Percentiles rank a stretch among this genome's conserved stretches.
Conservation (phyloP, 2,797 vertebrate genomes). For the Aplochiton taeniatus region DNA sequence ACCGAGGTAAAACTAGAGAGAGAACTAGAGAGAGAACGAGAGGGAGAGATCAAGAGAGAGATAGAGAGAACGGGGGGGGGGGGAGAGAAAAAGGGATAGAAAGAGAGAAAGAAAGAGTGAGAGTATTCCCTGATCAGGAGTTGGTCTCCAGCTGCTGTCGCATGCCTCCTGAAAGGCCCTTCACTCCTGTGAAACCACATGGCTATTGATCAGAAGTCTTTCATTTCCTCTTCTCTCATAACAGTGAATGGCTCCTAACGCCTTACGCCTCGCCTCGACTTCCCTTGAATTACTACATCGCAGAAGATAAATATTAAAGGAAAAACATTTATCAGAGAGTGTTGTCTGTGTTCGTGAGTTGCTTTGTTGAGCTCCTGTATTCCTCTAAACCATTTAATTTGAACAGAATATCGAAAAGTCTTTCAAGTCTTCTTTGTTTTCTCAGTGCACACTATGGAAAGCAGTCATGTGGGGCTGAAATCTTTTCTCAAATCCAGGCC, state of each 20-base stretch:
- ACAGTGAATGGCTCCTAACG: conserved; percentile 58
- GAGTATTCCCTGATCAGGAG: not conserved
- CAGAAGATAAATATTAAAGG: conserved; percentile 34
- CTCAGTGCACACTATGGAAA: no score
- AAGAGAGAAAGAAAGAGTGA: no score
- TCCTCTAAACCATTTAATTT: no score
- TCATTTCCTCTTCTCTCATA: conserved; percentile 69
- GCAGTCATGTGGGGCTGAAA: no score
- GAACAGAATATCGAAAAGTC: no score
- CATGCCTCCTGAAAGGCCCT: conserved; percentile 53
- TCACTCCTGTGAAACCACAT: conserved; percentile 73
- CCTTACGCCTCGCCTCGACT: conserved; percentile 48
- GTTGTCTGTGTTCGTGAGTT: conserved; percentile 48
- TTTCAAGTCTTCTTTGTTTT: no score
- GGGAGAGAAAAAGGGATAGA: no score
- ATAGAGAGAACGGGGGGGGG: no score
- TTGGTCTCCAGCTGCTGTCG: not conserved
- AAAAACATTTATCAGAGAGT: conserved; percentile 55
- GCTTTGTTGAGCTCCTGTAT: not conserved
- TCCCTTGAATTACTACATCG: conserved; percentile 61
- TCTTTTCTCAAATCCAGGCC: no score
- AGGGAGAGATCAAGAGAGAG: no score
- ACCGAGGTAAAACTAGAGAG: not conserved
- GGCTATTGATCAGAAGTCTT: conserved; percentile 68
- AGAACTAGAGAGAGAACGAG: no score